phyloP scores from a whole-genome alignment of 2,113 vertebrate genomes.

The Merops nubicus region DNA sequence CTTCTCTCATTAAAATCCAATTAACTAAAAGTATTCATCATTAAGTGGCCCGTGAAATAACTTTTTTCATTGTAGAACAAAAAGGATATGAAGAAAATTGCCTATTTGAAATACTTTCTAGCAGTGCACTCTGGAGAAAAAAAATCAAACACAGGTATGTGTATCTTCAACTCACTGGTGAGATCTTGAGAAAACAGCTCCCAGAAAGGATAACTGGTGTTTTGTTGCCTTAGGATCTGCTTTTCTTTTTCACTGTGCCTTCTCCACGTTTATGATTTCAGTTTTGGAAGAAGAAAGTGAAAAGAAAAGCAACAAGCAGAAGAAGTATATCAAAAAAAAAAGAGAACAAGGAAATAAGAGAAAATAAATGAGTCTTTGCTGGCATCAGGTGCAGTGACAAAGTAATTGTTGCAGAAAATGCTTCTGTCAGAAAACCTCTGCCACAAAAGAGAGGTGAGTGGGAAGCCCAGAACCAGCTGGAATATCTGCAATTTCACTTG shows the following conservation, averaged over 20 bases:
- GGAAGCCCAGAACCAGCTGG: background rate
- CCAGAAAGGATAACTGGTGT: background rate
- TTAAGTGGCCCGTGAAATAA: background rate
- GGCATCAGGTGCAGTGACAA: background rate
- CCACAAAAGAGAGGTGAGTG: background rate
- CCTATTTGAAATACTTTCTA: background rate
- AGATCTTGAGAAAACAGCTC: background rate
- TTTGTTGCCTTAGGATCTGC: background rate
- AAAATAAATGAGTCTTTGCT: background rate
- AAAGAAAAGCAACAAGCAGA: background rate
- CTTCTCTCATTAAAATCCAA: conserved; percentile 22
- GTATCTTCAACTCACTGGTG: background rate
- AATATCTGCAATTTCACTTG: background rate
- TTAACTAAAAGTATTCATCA: conserved; percentile 1
- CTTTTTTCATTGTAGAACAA: background rate
- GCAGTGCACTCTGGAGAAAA: background rate
- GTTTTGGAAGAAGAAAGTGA: background rate
- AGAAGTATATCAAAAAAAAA: background rate
- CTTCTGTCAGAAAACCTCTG: background rate
- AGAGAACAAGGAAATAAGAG: background rate
- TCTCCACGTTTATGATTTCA: background rate
- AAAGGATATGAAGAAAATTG: background rate
- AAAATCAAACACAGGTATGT: background rate
- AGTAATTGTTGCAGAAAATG: background rate
- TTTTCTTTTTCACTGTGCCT: background rate